Evolutionary conservation across 2,888 invertebrate genomes (phyloP).

Genomic region (Flexamia atlantica): DNA sequence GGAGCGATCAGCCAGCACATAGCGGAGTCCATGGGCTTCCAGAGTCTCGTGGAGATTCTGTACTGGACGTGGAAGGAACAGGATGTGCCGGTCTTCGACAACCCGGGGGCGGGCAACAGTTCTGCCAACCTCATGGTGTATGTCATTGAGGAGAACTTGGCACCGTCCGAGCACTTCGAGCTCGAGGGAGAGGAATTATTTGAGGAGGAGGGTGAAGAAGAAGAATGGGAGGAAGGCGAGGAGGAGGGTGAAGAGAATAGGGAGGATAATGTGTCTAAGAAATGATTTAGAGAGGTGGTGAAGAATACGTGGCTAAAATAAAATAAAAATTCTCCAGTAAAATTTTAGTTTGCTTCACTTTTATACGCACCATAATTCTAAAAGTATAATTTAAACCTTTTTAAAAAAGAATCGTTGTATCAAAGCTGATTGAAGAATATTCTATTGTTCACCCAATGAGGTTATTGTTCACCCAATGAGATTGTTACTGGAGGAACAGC

Average conservation of each 20-base stretch:
- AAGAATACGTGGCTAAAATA: too few relatives aligned
- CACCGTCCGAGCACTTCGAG: neutral
- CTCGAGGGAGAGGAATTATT: neutral
- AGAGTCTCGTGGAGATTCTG: conserved; percentile 73
- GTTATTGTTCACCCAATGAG: too few relatives aligned
- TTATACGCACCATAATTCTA: too few relatives aligned
- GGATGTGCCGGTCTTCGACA: conserved; percentile 75
- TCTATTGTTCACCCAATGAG: too few relatives aligned
- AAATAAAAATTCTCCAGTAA: too few relatives aligned
- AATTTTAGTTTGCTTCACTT: too few relatives aligned
- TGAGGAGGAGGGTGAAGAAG: neutral
- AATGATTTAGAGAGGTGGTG: too few relatives aligned
- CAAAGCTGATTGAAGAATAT: too few relatives aligned
- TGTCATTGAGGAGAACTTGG: neutral
- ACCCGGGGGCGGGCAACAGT: conserved; percentile 77
- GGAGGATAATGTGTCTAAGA: neutral
- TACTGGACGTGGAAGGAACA: conserved; percentile 75
- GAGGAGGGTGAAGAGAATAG: neutral
- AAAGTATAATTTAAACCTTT: too few relatives aligned
- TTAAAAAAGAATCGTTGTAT: too few relatives aligned
- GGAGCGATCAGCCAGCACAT: conserved; percentile 68
- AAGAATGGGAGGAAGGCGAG: neutral
- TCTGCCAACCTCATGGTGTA: conserved; percentile 68
- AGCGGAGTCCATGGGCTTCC: conserved; percentile 69
- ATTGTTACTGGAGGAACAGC: too few relatives aligned